Evolutionary conservation across 2,113 vertebrate genomes (phyloP).

Genomic region (Pristiophorus japonicus): DNA sequence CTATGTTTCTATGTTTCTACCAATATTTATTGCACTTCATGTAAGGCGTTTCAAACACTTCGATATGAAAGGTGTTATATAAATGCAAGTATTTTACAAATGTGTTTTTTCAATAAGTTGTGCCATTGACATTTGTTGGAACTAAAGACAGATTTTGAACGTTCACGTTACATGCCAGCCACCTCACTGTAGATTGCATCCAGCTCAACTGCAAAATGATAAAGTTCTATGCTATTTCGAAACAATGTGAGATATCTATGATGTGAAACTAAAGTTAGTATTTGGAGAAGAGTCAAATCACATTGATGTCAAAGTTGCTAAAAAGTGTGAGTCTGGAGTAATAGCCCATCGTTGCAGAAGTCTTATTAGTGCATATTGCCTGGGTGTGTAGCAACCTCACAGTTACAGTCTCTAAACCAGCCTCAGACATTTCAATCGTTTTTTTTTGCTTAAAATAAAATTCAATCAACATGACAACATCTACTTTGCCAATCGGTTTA

Average conservation of each 20-base stretch:
- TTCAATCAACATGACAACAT: neutral
- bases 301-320: neutral
- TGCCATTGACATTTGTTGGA: neutral
- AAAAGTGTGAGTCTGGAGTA: neutral
- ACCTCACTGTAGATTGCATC: conserved; percentile 24
- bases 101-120: neutral
- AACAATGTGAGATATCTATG: conserved; percentile 33
- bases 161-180: conserved; percentile 13
- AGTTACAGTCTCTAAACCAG: neutral
- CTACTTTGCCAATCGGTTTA: neutral
- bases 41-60: neutral
- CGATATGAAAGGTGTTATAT: neutral
- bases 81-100: neutral
- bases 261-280: neutral
- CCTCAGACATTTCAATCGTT: neutral
- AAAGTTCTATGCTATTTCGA: neutral
- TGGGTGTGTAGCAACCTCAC: too few relatives aligned
- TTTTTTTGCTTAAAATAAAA: neutral
- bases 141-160: conserved; percentile 31
- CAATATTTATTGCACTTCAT: neutral
- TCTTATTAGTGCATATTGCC: neutral
- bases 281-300: conserved; percentile 36
- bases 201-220: conserved; percentile 10
- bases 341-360: neutral
- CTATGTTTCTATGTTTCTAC: too few relatives aligned